Evolutionary conservation across 2,797 vertebrate species (phyloP), one percentile per base, ranked within the genome.

Genomic region (Ammospiza maritima): DNA sequence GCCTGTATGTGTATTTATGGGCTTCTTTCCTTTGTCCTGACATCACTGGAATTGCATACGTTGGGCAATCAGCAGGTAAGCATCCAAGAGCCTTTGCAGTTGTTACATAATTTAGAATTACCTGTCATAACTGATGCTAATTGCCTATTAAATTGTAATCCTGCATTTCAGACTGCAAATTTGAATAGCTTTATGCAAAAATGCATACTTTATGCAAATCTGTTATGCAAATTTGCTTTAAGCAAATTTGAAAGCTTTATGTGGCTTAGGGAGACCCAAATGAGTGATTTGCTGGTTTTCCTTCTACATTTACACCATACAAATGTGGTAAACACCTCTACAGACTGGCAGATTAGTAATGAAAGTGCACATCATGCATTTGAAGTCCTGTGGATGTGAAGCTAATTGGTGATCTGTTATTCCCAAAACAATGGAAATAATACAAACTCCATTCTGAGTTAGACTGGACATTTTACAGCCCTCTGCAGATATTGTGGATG

Each of bases 1-100:
- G 99, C 99, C 5, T 99, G 99, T 94, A 98, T 99, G 98, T 99
- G 99, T 51, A 92, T 99, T 92, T 99, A 99, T 5, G 99, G 99
- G 21, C 98, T 99, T n/a, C 98, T 99, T 13, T 99, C 99, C 14
- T 99, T 99, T 65, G 98, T 99, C 47, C 97, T 99, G 78, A 99
- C 98, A 0, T 99, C 99, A 0, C 98, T 99, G 97, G 99, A 99
- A 91, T 98, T 99, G 69, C 99, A 99, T 87, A 98, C 98, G 0
- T 93, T 99, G 66, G 98, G 98, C 88, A 99, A 98, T 96, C 98
- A 99, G 62, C 99, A 99, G 98, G 99, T 99, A 91, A 85, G 76
- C 65, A 56, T 72, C 30, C 17, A 58, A 47, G 32, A 34, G 26
- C 26, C 8, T 9, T 70, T 36, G 20, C 4, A 1, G 54, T 69